These are phyloP conservation scores for Aurelia coerulea DNA, from an alignment of 30 jellyfish, hydroid and myxozoan species.

Conservation along the genomic window DNA sequence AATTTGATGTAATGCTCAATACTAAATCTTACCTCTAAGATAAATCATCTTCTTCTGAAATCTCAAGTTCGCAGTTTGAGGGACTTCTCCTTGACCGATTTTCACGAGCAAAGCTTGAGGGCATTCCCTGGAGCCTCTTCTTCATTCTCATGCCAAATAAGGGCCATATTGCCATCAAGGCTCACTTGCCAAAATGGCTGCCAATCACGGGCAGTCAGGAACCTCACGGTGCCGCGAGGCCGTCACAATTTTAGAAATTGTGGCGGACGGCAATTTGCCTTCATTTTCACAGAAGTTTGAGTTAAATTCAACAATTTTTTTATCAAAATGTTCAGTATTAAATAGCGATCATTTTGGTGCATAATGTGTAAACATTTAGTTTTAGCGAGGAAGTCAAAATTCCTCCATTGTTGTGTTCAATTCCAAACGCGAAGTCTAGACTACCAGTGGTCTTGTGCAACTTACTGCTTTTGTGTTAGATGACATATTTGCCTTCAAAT, in stretches of 20 bases:
- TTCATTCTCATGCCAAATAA: neutral
- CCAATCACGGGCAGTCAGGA: neutral
- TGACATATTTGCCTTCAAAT: too few species aligned
- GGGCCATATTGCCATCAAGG: neutral
- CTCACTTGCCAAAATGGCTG: neutral
- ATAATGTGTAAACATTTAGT: neutral
- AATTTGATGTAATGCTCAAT: neutral
- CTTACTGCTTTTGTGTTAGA: too few species aligned
- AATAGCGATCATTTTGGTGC: neutral
- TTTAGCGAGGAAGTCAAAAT: neutral
- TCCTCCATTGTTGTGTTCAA: neutral
- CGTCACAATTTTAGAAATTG: neutral
- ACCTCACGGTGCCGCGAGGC: neutral
- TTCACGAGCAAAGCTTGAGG: neutral
- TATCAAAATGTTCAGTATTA: neutral
- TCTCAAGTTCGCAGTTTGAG: neutral
- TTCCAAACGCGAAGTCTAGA: neutral
- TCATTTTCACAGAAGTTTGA: neutral
- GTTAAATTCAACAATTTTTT: neutral
- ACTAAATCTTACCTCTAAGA: neutral
- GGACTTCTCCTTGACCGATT: slow-evolving; percentile 17
- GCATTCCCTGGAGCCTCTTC: neutral
- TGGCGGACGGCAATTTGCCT: neutral
- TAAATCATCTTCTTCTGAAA: neutral
- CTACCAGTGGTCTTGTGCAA: too few species aligned